Conservation (phyloP, 2,113 vertebrate species). For the Dipodomys merriami region DNA sequence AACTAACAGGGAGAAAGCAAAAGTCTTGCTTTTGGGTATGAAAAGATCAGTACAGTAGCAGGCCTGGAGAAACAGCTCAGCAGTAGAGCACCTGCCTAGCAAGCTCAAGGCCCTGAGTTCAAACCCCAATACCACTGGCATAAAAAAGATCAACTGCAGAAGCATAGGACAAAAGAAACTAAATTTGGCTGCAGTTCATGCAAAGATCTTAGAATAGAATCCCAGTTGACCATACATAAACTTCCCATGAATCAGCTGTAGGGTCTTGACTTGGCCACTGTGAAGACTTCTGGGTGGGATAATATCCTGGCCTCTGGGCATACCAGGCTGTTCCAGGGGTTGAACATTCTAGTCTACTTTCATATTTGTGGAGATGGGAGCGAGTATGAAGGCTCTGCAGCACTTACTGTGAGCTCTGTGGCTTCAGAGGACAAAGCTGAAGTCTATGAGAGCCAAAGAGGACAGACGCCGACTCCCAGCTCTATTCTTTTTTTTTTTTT, state of each 20-base stretch:
- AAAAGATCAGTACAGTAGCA: background rate
- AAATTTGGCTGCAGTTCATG: background rate
- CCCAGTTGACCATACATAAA: background rate
- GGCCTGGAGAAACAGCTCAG: no score
- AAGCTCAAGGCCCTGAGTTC: no score
- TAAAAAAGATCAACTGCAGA: background rate
- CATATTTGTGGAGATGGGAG: slow-evolving; percentile 5
- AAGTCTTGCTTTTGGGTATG: slow-evolving; percentile 8
- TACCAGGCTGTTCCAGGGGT: background rate
- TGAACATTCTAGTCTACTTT: slow-evolving; percentile 7
- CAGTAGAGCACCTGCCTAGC: no score
- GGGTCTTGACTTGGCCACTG: background rate
- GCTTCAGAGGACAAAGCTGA: slow-evolving; percentile 22
- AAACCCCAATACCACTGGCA: no score
- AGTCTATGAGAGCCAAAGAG: background rate
- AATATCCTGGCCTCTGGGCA: background rate
- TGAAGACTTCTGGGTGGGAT: background rate
- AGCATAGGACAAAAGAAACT: slow-evolving; percentile 6
- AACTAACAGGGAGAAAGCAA: slow-evolving; percentile 11
- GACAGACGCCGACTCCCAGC: background rate
- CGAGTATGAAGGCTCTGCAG: background rate
- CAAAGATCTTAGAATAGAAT: background rate
- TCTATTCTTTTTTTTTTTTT: background rate
- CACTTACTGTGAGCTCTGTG: background rate
- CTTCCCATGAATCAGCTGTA: background rate